Conservation (phyloP, 2,113 vertebrate genomes). For the Steatornis caripensis region DNA sequence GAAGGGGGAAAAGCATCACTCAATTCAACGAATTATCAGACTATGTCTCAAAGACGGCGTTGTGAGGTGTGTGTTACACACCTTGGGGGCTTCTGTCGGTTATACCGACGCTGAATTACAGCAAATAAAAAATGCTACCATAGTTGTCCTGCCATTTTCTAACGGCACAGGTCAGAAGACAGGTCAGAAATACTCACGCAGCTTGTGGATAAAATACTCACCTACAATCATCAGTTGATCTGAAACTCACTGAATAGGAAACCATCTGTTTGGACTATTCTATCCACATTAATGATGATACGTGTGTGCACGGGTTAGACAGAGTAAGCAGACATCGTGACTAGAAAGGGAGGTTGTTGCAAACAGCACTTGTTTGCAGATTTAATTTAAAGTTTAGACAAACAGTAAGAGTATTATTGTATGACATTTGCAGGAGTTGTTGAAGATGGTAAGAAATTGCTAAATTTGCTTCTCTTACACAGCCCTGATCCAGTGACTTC, state of each 20-base stretch:
- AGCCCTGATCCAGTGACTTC: neutral
- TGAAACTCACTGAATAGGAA: neutral
- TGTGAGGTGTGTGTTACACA: neutral
- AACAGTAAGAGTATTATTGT: neutral
- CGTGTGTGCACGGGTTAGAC: neutral
- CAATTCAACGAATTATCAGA: rapidly evolving
- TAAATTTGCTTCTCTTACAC: neutral
- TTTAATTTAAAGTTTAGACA: neutral
- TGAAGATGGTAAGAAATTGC: neutral
- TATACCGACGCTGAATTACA: neutral
- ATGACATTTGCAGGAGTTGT: neutral
- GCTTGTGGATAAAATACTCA: neutral
- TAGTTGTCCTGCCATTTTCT: neutral
- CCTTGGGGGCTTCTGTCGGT: neutral
- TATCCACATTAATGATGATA: neutral
- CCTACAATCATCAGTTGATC: neutral
- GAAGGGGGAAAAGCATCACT: neutral
- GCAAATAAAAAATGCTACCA: neutral
- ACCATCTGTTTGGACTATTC: neutral
- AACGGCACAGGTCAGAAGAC: neutral
- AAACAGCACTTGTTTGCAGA: neutral
- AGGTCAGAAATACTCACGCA: neutral
- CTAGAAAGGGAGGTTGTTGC: neutral
- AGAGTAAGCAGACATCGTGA: neutral
- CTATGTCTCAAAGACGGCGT: neutral